These are phyloP conservation scores for Arctopsyche grandis DNA, from an alignment of 1,140 invertebrate species.

Conservation along the genomic window DNA sequence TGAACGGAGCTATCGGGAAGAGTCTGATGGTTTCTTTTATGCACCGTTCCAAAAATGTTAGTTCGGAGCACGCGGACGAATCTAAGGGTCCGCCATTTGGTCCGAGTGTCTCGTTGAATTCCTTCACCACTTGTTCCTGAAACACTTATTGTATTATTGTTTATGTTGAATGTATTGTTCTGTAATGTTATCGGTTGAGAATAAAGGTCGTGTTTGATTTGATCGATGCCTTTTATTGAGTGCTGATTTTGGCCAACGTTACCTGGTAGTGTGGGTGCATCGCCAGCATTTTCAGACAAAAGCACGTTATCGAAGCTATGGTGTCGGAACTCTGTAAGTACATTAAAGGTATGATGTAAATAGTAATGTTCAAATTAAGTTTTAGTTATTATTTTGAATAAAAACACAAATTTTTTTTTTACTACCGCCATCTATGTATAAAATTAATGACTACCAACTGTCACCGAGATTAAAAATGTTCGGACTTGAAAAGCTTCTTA, in stretches of 20 bases:
- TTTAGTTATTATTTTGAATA: too few species aligned
- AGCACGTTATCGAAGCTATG: conserved; percentile 21
- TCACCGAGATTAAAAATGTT: too few species aligned
- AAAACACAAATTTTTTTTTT: too few species aligned
- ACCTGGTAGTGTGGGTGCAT: conserved; percentile 40
- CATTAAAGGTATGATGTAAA: conserved; percentile 10
- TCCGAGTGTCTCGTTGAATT: conserved; percentile 1
- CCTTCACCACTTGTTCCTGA: conserved; percentile 23
- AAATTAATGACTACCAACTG: too few species aligned
- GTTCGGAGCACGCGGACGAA: conserved; percentile 11
- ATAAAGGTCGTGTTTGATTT: conserved; percentile 7
- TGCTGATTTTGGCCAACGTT: neutral
- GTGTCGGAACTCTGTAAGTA: conserved; percentile 40
- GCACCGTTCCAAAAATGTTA: conserved; percentile 32
- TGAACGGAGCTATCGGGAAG: conserved; percentile 41
- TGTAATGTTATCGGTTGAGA: conserved; percentile 20
- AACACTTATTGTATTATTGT: neutral
- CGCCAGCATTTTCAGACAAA: conserved; percentile 35
- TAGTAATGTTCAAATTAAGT: neutral
- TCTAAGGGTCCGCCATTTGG: neutral
- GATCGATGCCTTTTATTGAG: neutral
- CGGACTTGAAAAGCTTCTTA: too few species aligned
- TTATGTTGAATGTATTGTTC: neutral
- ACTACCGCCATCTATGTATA: too few species aligned
- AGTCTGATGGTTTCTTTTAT: conserved; percentile 40